Conservation (phyloP, 2,797 vertebrate species). For the Pangasius sanitwongsei region DNA sequence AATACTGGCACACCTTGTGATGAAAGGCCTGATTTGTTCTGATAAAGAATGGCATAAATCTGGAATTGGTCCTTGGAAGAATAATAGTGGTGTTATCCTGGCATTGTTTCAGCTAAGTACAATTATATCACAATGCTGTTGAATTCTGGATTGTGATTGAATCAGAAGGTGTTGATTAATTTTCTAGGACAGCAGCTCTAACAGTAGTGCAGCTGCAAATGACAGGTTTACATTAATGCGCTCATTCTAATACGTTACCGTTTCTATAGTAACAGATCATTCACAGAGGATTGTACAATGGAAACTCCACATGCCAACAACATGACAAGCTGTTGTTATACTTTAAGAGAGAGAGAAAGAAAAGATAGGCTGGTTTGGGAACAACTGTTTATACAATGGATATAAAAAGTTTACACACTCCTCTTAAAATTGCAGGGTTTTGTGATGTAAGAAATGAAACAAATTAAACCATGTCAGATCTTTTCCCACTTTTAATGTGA, state of each 20-base stretch:
- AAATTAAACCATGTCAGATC: too few species aligned
- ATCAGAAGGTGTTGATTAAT: not conserved
- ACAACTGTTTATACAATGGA: not conserved
- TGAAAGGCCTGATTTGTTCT: not conserved
- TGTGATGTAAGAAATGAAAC: not conserved
- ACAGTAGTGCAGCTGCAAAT: not conserved
- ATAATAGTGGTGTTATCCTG: constrained; percentile 5
- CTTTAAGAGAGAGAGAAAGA: not conserved
- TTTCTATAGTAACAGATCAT: not conserved
- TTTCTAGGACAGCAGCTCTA: not conserved
- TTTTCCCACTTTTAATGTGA: not conserved
- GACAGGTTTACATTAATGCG: not conserved
- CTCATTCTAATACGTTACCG: not conserved
- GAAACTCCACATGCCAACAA: not conserved
- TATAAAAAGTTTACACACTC: not conserved
- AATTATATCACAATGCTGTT: not conserved
- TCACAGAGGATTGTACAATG: not conserved
- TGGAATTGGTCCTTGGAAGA: not conserved
- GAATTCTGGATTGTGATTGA: not conserved
- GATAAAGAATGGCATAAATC: not conserved
- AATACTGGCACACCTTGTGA: constrained; percentile 4
- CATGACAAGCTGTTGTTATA: not conserved
- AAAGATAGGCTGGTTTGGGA: not conserved
- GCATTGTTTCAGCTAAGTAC: not conserved
- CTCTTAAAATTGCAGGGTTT: not conserved